Percentiles rank a stretch among this genome's conserved stretches.
Conservation (phyloP, 2,888 invertebrate species). For the Phlogophora meticulosa region DNA sequence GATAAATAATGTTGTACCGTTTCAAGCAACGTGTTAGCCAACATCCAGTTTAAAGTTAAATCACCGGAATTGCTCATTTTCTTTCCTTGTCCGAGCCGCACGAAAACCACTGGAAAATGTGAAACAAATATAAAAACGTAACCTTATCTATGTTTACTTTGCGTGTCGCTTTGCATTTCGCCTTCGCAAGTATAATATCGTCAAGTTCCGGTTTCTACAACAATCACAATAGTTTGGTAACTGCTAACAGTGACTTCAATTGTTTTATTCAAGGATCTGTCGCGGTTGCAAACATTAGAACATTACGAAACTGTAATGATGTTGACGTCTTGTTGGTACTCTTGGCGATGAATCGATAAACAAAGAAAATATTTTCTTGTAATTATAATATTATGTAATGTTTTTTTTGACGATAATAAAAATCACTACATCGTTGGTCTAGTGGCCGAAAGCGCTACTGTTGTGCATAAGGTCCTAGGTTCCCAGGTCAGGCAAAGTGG, state of each 20-base stretch:
- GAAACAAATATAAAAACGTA: slow-evolving; percentile 26
- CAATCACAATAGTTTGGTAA: slow-evolving; percentile 69
- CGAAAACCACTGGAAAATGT: slow-evolving; percentile 12
- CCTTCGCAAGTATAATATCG: slow-evolving; percentile 53
- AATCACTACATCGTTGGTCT: too few species aligned
- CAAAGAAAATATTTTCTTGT: background rate
- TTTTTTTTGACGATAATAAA: too few species aligned
- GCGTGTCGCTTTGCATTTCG: slow-evolving; percentile 60
- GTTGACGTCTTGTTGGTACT: too few species aligned
- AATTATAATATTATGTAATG: background rate
- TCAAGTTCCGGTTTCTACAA: slow-evolving; percentile 70
- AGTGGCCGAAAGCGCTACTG: too few species aligned
- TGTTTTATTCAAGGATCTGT: slow-evolving; percentile 71
- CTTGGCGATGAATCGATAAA: slow-evolving; percentile 3
- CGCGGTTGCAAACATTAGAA: slow-evolving; percentile 59
- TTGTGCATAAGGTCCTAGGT: too few species aligned
- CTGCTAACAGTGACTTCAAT: slow-evolving; percentile 68
- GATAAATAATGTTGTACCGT: slow-evolving; percentile 1
- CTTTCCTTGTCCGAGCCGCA: slow-evolving; percentile 4
- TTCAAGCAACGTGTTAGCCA: slow-evolving; percentile 20
- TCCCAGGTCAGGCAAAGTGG: too few species aligned
- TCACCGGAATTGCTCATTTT: slow-evolving; percentile 24
- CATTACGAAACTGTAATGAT: slow-evolving; percentile 32
- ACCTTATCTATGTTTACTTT: slow-evolving; percentile 31
- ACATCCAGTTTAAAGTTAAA: slow-evolving; percentile 23